Base-by-base conservation (phyloP, 64 coral and sea anemone species). In the Stichodactyla mertensii region DNA sequence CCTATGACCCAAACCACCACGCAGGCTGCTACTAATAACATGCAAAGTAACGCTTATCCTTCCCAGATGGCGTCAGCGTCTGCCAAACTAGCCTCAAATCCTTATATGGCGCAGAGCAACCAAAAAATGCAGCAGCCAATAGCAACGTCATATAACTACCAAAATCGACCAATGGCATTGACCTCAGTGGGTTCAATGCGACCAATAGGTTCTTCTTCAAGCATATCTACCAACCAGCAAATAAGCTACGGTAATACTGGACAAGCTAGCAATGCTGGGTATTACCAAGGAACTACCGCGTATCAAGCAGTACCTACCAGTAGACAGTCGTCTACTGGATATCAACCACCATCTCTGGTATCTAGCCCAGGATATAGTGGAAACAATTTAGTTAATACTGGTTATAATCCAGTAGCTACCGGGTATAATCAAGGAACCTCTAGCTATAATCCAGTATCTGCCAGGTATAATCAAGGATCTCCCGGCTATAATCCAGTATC, bases 71-170 rank as follows among this genome's bases (percentile, higher is more conserved):
- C 8, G 69, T 31, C 69, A 74, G 7, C 69, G 11, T 14, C 24
- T 27, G 8, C 69, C 14, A 58, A 58, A 23, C 10, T 26, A 31
- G 23, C 69, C 24, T 74, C 26, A 74, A 28, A 8, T 74, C 69
- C 69, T 74, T 31, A 74, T 74, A 74, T 26, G 69, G 11, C 24
- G 10, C 69, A 74, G 69, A 74, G 10, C 69, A 74, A 74, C 23
- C 69, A 74, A 23, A 74, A 70, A 22, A 70, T 74, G 69, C 69
- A 74, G 12, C 69, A 31, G 69, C 69, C 69, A 74, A 74, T 74
- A 23, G 24, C 69, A 74, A 74, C 69, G n/a, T 28, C 69, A 74
- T 74, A 27, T 31, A 31, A 11, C 23, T 27, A 74, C 69, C 69
- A 74, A 74, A 31, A 27, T 74, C 69, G 10, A 74, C 69, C 69